phyloP scores from a whole-genome alignment of 1,140 invertebrate species.

The Neotoxoptera formosana region DNA sequence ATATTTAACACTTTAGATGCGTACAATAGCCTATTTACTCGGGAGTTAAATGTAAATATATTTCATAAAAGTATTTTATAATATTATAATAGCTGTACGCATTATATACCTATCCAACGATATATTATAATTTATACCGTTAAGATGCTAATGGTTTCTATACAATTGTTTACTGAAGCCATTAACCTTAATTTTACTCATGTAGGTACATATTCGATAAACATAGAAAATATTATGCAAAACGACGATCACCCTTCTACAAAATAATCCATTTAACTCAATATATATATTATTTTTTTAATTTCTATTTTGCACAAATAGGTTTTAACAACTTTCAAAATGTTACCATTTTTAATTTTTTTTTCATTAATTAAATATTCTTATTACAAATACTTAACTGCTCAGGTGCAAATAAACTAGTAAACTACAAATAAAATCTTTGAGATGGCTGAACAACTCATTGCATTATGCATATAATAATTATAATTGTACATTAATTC shows the following conservation, averaged over 20 bases:
- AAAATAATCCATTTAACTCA: background rate
- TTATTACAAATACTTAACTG: background rate
- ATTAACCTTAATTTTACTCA: background rate
- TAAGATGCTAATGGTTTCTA: background rate
- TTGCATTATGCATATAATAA: background rate
- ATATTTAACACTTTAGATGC: background rate
- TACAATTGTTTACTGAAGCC: background rate
- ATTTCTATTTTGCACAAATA: background rate
- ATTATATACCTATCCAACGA: background rate
- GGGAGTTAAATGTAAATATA: background rate
- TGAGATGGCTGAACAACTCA: background rate
- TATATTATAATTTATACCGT: constrained; percentile 4
- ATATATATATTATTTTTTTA: background rate
- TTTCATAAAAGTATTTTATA: background rate
- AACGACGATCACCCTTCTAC: background rate
- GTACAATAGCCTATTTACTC: background rate
- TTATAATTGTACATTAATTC: too few species aligned
- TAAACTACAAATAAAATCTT: background rate
- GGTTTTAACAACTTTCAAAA: background rate
- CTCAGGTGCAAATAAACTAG: background rate
- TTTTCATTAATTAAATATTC: background rate
- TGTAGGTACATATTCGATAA: background rate
- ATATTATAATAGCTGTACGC: background rate
- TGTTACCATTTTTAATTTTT: background rate
- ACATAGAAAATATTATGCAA: background rate